Base-by-base conservation (phyloP, 2,888 invertebrate genomes). In the Erebia epiphron region DNA sequence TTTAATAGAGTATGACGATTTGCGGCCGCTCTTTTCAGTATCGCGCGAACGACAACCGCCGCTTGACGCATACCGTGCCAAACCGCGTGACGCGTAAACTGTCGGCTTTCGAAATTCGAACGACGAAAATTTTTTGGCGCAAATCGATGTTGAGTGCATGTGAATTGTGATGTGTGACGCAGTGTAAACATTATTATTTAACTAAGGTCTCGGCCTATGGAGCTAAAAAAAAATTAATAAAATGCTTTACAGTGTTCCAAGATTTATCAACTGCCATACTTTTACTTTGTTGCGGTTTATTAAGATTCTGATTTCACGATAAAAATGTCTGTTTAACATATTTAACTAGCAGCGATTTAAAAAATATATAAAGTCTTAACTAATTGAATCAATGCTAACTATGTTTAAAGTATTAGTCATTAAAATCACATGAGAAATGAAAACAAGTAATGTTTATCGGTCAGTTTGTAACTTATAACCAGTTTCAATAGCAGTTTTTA, bases 1-100 rank as follows among this genome's bases (percentile, higher is more conserved):
- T 88, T 86, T 82, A 83, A 83, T 82, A 79, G 83, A 83, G 35
- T 64, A 82, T 85, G 84, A 83, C 84, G 82, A 80, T 81, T 77
- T 72, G 75, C 79, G 80, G 79, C 81, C 78, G 77, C 65, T 74
- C 74, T 21, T 76, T 78, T 86, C 85, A 92, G 92, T 92, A 83
- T 79, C 84, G 84, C 90, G 87, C 86, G 83, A 88, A 85, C 89
- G 79, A 80, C 86, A 84, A 81, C 79, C 75, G 84, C 84, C 85
- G 83, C 82, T 72, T 84, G 89, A 90, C 92, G 92, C 83, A 78
- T 83, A 85, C 75, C 80, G 79, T 82, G 83, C 78, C 75, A 75
- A 73, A 78, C 77, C 79, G 75, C 80, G 70, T 76, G 73, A 80
- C 76, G 78, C 68, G 26, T 26, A 26, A 26, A 26, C n/a, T 62